Base-by-base conservation (phyloP, 2,888 invertebrate species). In the Poecilus cupreus region DNA sequence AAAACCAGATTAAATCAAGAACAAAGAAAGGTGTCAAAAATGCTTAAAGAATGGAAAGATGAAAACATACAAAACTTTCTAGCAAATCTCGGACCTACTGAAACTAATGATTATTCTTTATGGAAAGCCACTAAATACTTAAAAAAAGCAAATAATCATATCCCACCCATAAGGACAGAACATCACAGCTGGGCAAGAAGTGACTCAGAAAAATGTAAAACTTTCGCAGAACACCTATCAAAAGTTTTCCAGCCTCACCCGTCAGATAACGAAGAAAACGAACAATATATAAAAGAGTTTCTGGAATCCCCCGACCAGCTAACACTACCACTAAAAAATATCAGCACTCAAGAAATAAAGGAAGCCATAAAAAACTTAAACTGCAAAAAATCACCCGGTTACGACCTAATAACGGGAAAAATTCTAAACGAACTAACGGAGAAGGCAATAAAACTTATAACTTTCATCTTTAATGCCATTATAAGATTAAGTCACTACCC, bases 171-270 rank as follows among this genome's bases (percentile, higher is more conserved):
- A 1, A 77, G 79, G 37, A 79, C 54, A 11, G 26, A 13, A 16
- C 78, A 84, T 24, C 82, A 83, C 1, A 83, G 13, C 10, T 85
- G 83, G 85, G 84, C 84, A 10, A 80, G 76, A 82, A 83, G 80
- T 8, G 74, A 83, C 18, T 3, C 37, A 1, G 83, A 85, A 54
- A 85, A 85, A 81, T 85, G 84, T 1, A 64, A 83, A n/a, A 60
- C 77, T 0, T 85, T 85, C 75, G 84, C 84, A 0, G 18, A 82
- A 6, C 83, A 84, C 80, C 54, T 85, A 16, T 22, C 79, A 3
- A 49, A 83, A 6, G 83, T 84, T 2, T 86, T 85, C 54, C 60
- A 75, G 76, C 83, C 84, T 1, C 46, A 26, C n/a, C 32, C 22
- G 26, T 26, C 16, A 24, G 13, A 75, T 3, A 75, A 51, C 24